phyloP scores from a whole-genome alignment of 2,797 vertebrate species.

The Melanotaenia boesemani region DNA sequence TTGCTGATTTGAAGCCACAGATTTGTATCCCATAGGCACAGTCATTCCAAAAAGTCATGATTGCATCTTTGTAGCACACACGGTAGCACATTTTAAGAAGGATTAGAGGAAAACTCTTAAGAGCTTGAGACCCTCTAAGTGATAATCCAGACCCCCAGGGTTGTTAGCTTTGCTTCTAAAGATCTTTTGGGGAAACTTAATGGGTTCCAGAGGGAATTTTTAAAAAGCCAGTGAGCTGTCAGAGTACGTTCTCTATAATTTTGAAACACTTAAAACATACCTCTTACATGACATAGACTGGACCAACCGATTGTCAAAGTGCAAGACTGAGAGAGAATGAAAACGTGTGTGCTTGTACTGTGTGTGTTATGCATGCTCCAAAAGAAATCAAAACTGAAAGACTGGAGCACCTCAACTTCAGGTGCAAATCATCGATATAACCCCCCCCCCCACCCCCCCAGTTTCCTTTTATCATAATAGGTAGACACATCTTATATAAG shows the following conservation, averaged over 20 bases:
- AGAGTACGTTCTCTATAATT: slow-evolving; percentile 41
- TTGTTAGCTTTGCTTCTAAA: slow-evolving; percentile 49
- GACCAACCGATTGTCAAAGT: slow-evolving; percentile 73
- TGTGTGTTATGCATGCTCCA: slow-evolving; percentile 29
- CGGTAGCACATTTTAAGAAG: slow-evolving; percentile 59
- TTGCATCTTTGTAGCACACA: slow-evolving; percentile 56
- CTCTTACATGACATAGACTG: slow-evolving; percentile 53
- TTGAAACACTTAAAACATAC: slow-evolving; percentile 57
- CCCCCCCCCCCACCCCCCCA: not conserved
- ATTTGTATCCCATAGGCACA: slow-evolving; percentile 50
- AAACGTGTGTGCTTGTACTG: not conserved
- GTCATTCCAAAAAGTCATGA: slow-evolving; percentile 49
- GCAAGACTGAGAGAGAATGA: slow-evolving; percentile 16
- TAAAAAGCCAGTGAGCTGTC: slow-evolving; percentile 49
- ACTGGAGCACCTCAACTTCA: slow-evolving; percentile 29
- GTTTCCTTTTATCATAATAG: slow-evolving; percentile 54
- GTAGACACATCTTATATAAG: slow-evolving; percentile 53
- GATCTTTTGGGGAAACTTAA: slow-evolving; percentile 52
- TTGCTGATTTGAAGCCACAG: slow-evolving; percentile 50
- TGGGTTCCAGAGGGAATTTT: slow-evolving; percentile 54
- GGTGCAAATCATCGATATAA: slow-evolving; percentile 45
- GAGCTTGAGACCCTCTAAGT: slow-evolving; percentile 51
- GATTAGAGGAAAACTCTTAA: slow-evolving; percentile 61
- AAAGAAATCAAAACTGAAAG: slow-evolving; percentile 44
- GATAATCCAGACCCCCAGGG: slow-evolving; percentile 60